Evolutionary conservation across 2,797 vertebrate species (phyloP).

Genomic region (Otolemur crassicaudatus): DNA sequence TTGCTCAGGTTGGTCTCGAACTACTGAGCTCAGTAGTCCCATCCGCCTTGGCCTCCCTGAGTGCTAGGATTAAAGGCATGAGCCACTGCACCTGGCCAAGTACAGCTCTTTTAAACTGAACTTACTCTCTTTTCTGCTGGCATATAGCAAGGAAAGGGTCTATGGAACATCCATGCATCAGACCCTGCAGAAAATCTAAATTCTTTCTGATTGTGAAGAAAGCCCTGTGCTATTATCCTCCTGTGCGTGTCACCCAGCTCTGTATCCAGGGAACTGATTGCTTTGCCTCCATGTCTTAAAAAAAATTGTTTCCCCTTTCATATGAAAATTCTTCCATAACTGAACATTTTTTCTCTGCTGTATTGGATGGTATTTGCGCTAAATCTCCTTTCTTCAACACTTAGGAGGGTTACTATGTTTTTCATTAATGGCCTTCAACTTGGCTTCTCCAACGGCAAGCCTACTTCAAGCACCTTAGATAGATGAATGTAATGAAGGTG

Average conservation of each 20-base stretch:
- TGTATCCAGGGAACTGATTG: background rate
- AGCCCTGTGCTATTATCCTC: background rate
- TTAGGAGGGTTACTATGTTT: background rate
- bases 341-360: background rate
- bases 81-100: background rate
- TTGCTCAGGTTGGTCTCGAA: too few relatives aligned
- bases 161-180: background rate
- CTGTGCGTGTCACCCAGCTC: background rate
- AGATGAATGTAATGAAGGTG: background rate
- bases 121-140: background rate
- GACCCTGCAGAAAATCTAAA: background rate
- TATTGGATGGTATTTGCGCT: background rate
- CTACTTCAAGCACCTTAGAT: background rate
- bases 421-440: background rate
- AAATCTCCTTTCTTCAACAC: background rate
- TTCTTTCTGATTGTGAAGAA: background rate
- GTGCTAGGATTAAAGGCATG: too few relatives aligned
- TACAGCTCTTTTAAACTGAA: background rate
- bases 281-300: background rate
- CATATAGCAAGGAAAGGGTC: background rate
- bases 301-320: background rate
- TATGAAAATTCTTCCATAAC: background rate
- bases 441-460: background rate
- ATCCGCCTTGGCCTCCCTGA: too few relatives aligned
- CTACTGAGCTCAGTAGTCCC: too few relatives aligned